Base-by-base conservation (phyloP, 2,797 vertebrate species). In the Anisognathus igniventris region DNA sequence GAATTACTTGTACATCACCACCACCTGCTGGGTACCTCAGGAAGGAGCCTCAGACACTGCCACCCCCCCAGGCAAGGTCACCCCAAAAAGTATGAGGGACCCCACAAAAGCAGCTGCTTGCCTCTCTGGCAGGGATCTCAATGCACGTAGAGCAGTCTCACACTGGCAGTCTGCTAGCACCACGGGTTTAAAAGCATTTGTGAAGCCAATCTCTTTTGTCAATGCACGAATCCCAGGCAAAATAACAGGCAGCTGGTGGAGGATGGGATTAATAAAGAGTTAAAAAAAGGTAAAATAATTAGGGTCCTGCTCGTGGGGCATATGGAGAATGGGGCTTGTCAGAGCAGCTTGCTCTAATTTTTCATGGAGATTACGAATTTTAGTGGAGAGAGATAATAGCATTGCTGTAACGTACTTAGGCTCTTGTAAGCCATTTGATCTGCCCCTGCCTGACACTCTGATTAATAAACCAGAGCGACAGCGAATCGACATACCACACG, bases 261-360 rank as follows among this genome's bases (percentile, higher is more conserved):
- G 51, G 47, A 65, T 47, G 35, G 47, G 66, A 89, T 87, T 82
- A 91, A 83, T 61, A 88, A 93, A 92, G 76, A 91, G 84, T 86
- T 93, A 94, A 94, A 79, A 60, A 73, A 93, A 92, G 86, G 91
- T 94, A 88, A 94, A 95, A 94, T 93, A 95, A 96, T 91, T 94
- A 76, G 81, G 77, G 86, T 78, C 71, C 71, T 81, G 74, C 35
- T 90, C 27, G 0, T 72, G 80, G 60, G 78, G 77, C 33, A 66
- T 71, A 86, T 60, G 80, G 84, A 96, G 84, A 96, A 95, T 51
- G 37, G 74, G 56, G 70, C 78, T 91, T 87, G 74, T 93, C 60
- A 85, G 81, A 93, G 70, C 74, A 35, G 64, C 89, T 93, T 92
- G 86, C 70, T 94, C 86, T 89, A 93, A 90, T 92, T 95, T 96